Conservation (phyloP, 1,140 invertebrate genomes). For the Aphaenogaster rudis region DNA sequence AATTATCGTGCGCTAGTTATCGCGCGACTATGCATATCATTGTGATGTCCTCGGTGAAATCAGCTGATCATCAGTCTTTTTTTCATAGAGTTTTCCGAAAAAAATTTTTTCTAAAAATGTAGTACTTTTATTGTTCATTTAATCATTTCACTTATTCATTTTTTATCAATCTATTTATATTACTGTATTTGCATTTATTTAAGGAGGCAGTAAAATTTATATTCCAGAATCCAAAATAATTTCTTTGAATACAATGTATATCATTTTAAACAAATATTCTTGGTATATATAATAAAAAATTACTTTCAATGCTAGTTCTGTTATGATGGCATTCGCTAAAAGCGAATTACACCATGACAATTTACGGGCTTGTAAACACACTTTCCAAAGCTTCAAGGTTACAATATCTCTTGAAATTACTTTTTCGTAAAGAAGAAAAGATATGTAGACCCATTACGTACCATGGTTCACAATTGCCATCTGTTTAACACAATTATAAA, state of each 20-base stretch:
- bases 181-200: background rate
- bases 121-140: background rate
- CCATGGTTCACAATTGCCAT: conserved; percentile 46
- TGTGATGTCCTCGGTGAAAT: background rate
- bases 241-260: background rate
- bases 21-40: conserved; percentile 60
- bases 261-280: background rate
- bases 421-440: conserved; percentile 19
- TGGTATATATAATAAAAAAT: background rate
- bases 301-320: background rate
- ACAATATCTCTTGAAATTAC: conserved; percentile 7
- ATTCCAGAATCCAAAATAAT: background rate
- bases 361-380: conserved; percentile 8
- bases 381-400: background rate
- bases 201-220: background rate
- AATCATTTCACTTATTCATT: background rate
- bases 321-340: background rate
- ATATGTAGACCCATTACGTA: conserved; percentile 10
- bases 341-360: background rate
- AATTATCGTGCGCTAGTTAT: conserved; percentile 67
- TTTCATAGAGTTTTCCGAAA: background rate
- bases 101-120: background rate
- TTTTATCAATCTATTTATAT: background rate
- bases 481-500: conserved; percentile 3
- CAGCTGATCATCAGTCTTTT: conserved; percentile 17